Evolutionary conservation across 2,797 vertebrate species (phyloP).

Genomic region (Pyrocephalus nanus): DNA sequence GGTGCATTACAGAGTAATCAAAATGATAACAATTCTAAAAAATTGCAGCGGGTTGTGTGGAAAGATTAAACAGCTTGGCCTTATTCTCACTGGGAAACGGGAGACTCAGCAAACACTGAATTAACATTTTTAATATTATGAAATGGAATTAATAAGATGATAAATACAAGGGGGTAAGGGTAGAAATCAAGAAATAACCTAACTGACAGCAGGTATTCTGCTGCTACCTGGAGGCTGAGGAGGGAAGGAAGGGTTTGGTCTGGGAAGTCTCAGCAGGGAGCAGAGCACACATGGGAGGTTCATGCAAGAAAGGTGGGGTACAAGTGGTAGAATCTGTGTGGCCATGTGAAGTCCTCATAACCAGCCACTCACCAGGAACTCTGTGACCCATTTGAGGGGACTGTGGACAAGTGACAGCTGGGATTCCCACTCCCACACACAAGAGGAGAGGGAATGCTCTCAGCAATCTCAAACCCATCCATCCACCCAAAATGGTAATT

Average conservation of each 20-base stretch:
- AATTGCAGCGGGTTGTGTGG: neutral
- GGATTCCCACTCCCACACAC: neutral
- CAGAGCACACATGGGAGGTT: neutral
- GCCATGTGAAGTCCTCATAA: neutral
- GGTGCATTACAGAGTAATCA: constrained; percentile 56
- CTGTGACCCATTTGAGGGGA: neutral
- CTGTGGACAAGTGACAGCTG: neutral
- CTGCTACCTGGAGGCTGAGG: constrained; percentile 36
- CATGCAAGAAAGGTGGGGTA: neutral
- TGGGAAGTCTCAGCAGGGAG: neutral
- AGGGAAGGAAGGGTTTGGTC: neutral
- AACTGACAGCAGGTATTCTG: constrained; percentile 33
- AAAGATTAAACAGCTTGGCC: constrained; percentile 68
- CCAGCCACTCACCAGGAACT: neutral
- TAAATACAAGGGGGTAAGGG: neutral
- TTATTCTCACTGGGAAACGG: constrained; percentile 29
- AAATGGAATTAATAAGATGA: constrained; percentile 58
- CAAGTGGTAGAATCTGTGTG: rapidly evolving
- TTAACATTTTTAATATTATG: constrained; percentile 72
- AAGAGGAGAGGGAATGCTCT: rapidly evolving
- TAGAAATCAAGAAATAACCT: neutral
- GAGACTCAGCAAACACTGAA: constrained; percentile 56
- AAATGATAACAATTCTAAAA: constrained; percentile 64
- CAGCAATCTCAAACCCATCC: neutral
- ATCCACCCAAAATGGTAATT: neutral